Evolutionary conservation across 1,140 invertebrate species (phyloP).

Genomic region (Drosophila sp.): DNA sequence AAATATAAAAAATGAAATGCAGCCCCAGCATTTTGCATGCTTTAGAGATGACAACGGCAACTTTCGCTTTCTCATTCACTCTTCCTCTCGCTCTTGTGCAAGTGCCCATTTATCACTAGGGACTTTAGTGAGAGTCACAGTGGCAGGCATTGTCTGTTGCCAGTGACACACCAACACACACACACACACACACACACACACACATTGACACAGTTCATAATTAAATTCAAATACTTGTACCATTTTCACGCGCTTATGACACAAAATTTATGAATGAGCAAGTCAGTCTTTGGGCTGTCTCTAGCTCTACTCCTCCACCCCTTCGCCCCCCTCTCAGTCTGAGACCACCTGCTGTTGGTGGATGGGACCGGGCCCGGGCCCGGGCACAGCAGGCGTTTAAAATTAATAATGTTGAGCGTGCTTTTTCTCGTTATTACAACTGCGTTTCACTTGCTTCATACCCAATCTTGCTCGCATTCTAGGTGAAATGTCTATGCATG

Average conservation of each 20-base stretch:
- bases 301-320: not conserved
- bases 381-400: slow-evolving; percentile 71
- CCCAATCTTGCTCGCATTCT: not conserved
- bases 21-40: slow-evolving; percentile 61
- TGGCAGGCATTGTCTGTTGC: slow-evolving; percentile 60
- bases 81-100: slow-evolving; percentile 24
- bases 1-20: slow-evolving; percentile 64
- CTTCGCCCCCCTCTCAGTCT: not conserved
- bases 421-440: slow-evolving; percentile 25
- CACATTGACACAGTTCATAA: slow-evolving; percentile 62
- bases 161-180: slow-evolving; percentile 39
- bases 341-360: slow-evolving; percentile 63
- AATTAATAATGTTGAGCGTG: slow-evolving; percentile 74
- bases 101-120: slow-evolving; percentile 64
- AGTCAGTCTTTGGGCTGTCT: not conserved
- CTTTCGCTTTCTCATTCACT: slow-evolving; percentile 43
- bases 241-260: slow-evolving; percentile 76
- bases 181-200: slow-evolving; percentile 38
- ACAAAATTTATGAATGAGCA: slow-evolving; percentile 75
- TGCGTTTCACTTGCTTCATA: slow-evolving; percentile 17
- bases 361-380: slow-evolving; percentile 14
- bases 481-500: slow-evolving; percentile 43
- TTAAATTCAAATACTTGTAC: slow-evolving; percentile 80
- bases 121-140: slow-evolving; percentile 54
- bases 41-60: slow-evolving; percentile 39